Evolutionary conservation across 1,140 invertebrate species (phyloP).

Genomic region (Drosophila subpulchrella): DNA sequence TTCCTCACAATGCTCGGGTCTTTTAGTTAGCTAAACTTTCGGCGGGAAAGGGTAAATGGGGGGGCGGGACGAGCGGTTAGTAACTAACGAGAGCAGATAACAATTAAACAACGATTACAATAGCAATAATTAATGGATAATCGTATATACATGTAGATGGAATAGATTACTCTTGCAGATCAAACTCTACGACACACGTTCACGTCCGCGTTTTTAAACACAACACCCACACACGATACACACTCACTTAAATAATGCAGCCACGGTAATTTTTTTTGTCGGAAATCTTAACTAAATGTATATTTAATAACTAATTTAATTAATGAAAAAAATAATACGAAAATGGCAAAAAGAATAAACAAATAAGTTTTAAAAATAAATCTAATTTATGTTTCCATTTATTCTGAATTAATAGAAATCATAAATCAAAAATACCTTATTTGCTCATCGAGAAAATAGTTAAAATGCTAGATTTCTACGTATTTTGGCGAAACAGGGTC

Average conservation of each 20-base stretch:
- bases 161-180: constrained; percentile 14
- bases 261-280: constrained; percentile 46
- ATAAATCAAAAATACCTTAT: too few species aligned
- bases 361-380: constrained; percentile 49
- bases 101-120: constrained; percentile 50
- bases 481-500: too few species aligned
- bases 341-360: constrained; percentile 45
- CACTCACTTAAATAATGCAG: constrained; percentile 25
- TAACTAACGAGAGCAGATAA: constrained; percentile 10
- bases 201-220: constrained; percentile 37
- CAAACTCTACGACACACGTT: constrained; percentile 13
- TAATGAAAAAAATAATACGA: constrained; percentile 31
- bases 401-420: too few species aligned
- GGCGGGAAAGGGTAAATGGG: neutral
- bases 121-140: constrained; percentile 36
- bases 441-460: too few species aligned
- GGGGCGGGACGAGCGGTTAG: constrained; percentile 1
- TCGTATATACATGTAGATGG: constrained; percentile 34
- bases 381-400: neutral
- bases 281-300: constrained; percentile 73
- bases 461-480: too few species aligned
- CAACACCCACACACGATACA: constrained; percentile 15
- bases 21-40: constrained; percentile 40
- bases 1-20: constrained; percentile 26
- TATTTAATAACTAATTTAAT: constrained; percentile 77